Base-by-base conservation (phyloP, 2,888 invertebrate species). In the Macropis europaea region DNA sequence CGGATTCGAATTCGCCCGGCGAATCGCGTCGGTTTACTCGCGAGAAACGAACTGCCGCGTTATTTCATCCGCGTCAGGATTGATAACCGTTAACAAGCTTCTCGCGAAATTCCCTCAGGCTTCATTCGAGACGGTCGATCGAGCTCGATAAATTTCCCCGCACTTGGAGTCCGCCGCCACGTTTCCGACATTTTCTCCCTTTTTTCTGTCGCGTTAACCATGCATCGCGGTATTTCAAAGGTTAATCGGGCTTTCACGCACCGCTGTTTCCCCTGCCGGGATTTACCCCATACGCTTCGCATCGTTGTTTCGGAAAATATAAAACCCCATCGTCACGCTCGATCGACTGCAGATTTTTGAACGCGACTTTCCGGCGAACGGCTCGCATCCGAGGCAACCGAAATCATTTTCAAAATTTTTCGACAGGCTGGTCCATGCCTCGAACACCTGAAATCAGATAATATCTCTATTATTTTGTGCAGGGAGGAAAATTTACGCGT, bases 1-100 rank as follows among this genome's bases (percentile, higher is more conserved):
- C 47, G 43, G 59, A 47, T 52, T 36, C 47, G 28, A 62, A 59
- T 45, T 59, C 53, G 30, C 22, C 43, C 36, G 47, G 61, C 52
- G 64, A 57, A 59, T 50, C 52, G 38, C 59, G 47, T 60, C 60
- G 38, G 50, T 38, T 68, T 34, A 40, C 11, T 36, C 36, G n/a
- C 9, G 13, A 1, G 11, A 3, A 28, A 36, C 17, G n/a, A 5
- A 19, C 2, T 9, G n/a, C 13, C 15, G 24, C 30, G 7, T 38
- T 48, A 19, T 40, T 30, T 47, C 22, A 13, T 36, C 13, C 9
- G 24, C 32, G 2, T 11, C 15, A n/a, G n/a, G 32, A 64, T 47
- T 11, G 32, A 48, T 53, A 67, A 26, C 9, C n/a, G 48, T 9
- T 50, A 50, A 42, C 24, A 11, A 53, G 26, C 4, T 53, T 28